Evolutionary conservation across 2,888 invertebrate species (phyloP).

Genomic region (Euzetes globulus): DNA sequence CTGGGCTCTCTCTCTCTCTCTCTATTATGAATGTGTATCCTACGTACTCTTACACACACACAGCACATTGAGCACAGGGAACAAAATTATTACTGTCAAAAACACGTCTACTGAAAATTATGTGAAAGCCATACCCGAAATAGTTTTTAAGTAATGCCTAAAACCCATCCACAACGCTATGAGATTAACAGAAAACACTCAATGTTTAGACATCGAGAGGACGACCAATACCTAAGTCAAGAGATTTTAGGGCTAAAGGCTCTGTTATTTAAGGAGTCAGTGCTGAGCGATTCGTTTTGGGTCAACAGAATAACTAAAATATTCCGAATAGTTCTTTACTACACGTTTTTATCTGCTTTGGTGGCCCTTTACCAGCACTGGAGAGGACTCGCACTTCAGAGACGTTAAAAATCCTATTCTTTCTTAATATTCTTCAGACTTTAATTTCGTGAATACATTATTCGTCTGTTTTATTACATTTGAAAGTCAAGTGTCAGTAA

Average conservation of each 20-base stretch:
- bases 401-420: not conserved
- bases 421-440: not conserved
- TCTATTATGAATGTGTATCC: not conserved
- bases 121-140: slow-evolving; percentile 31
- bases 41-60: not conserved
- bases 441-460: too few relatives aligned
- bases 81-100: slow-evolving; percentile 28
- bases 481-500: not conserved
- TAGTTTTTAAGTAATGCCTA: not conserved
- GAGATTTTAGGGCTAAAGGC: slow-evolving; percentile 18
- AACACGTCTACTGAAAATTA: slow-evolving; percentile 31
- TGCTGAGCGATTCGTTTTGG: slow-evolving; percentile 18
- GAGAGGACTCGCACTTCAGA: not conserved
- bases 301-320: slow-evolving; percentile 13
- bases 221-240: not conserved
- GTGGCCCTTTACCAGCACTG: not conserved
- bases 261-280: not conserved
- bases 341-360: slow-evolving; percentile 22
- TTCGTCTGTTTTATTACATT: not conserved
- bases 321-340: not conserved
- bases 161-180: not conserved
- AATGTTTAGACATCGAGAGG: slow-evolving; percentile 12
- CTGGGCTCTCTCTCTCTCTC: too few relatives aligned
- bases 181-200: not conserved
- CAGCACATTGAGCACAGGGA: not conserved